Percentiles rank a stretch among this genome's conserved stretches.
These are phyloP conservation scores for Chondrosia reniformis DNA, from an alignment of 37 sponge, comb jelly and placozoan genomes.

Conservation along the genomic window DNA sequence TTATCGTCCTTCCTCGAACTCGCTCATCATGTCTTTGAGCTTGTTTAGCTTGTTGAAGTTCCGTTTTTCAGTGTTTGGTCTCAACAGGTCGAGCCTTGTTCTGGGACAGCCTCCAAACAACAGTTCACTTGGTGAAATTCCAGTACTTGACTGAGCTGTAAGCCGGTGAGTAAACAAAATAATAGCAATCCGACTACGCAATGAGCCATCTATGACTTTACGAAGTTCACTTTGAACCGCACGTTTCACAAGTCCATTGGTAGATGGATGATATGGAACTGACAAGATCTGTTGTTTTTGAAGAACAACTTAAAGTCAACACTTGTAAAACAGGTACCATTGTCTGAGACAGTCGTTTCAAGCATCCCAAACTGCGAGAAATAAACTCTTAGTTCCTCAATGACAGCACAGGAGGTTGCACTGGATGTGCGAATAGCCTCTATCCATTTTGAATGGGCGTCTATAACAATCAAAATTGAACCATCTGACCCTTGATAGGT, in stretches of 20 bases:
- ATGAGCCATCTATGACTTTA: not conserved
- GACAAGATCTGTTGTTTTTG: not conserved
- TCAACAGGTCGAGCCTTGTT: not conserved
- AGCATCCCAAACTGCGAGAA: conserved; percentile 12
- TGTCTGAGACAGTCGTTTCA: not conserved
- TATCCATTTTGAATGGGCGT: conserved; percentile 38
- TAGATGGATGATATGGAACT: not conserved
- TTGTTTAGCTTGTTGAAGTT: not conserved
- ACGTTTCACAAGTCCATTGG: conserved; percentile 10
- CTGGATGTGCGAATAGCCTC: not conserved
- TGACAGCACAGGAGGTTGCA: not conserved
- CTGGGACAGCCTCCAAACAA: not conserved
- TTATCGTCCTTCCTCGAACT: not conserved
- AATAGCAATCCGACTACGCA: not conserved
- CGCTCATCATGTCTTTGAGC: not conserved
- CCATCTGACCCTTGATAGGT: not conserved
- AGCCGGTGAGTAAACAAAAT: not conserved
- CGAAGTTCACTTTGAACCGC: not conserved
- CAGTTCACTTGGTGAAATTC: not conserved
- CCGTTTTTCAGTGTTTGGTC: not conserved
- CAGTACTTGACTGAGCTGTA: not conserved
- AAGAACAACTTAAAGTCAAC: not conserved
- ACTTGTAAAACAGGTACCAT: not conserved
- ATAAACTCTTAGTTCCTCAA: not conserved
- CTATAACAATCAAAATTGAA: not conserved